Evolutionary conservation across 2,888 invertebrate species (phyloP).

Genomic region (Meloe dianella): DNA sequence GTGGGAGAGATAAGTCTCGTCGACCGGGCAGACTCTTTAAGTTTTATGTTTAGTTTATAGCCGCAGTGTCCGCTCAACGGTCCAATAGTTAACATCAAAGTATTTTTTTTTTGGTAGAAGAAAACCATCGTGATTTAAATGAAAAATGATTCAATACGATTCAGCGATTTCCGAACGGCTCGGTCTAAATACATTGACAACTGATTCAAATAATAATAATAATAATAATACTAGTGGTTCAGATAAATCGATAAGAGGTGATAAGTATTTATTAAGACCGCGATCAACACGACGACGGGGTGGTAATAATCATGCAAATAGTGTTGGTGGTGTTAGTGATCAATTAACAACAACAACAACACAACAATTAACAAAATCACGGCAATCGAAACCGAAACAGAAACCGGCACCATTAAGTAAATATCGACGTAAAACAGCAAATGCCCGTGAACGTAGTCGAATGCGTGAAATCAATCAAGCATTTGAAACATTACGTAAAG

Average conservation of each 20-base stretch:
- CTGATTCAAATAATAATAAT: constrained; percentile 58
- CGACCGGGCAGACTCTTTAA: not conserved
- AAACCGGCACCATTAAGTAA: constrained; percentile 67
- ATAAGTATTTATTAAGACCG: constrained; percentile 73
- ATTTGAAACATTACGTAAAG: constrained; percentile 81
- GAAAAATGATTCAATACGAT: constrained; percentile 51
- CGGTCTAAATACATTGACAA: constrained; percentile 44
- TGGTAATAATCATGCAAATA: constrained; percentile 45
- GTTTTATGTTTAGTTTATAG: constrained; percentile 18
- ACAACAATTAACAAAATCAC: constrained; percentile 54
- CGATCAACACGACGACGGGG: constrained; percentile 65
- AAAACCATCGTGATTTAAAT: not conserved
- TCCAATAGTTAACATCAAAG: constrained; percentile 37
- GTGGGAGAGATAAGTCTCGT: constrained; percentile 29
- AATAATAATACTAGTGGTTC: constrained; percentile 36
- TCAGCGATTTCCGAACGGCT: constrained; percentile 55
- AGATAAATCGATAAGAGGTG: constrained; percentile 50
- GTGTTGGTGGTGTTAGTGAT: constrained; percentile 2
- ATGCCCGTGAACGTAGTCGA: constrained; percentile 74
- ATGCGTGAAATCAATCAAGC: constrained; percentile 92
- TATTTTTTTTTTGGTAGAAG: too few relatives aligned
- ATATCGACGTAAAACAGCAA: constrained; percentile 72
- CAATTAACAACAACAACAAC: constrained; percentile 23
- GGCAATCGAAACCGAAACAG: constrained; percentile 61
- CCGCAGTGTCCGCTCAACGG: constrained; percentile 41